Evolutionary conservation across 2,888 invertebrate genomes (phyloP).

Genomic region (Mystacides longicornis): DNA sequence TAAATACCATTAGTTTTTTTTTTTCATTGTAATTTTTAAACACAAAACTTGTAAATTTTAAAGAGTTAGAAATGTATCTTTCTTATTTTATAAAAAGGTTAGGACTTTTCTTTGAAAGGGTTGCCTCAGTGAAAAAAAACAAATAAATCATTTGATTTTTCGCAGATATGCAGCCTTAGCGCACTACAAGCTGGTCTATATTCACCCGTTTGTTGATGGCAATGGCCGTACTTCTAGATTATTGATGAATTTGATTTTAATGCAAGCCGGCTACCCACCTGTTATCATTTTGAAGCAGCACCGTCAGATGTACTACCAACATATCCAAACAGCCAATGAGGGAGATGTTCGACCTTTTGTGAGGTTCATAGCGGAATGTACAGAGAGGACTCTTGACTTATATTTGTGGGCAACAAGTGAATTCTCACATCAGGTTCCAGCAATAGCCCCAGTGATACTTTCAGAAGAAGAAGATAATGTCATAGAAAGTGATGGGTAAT

Average conservation of each 20-base stretch:
- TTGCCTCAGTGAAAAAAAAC: neutral
- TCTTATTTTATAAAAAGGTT: neutral
- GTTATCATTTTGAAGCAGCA: slow-evolving; percentile 89
- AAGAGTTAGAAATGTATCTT: neutral
- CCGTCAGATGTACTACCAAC: slow-evolving; percentile 77
- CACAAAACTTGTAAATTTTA: neutral
- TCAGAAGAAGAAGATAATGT: slow-evolving; percentile 32
- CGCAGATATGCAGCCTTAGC: slow-evolving; percentile 86
- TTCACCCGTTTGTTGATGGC: slow-evolving; percentile 96
- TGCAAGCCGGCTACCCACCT: slow-evolving; percentile 94
- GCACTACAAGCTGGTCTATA: slow-evolving; percentile 93
- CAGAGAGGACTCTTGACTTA: slow-evolving; percentile 80
- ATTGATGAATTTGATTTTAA: slow-evolving; percentile 91
- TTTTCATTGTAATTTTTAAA: neutral
- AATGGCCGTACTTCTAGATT: slow-evolving; percentile 93
- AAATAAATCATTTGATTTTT: slow-evolving; percentile 5
- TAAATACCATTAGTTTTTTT: neutral
- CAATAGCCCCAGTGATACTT: slow-evolving; percentile 49
- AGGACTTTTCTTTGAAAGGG: neutral
- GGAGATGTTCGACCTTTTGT: slow-evolving; percentile 95
- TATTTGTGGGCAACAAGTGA: slow-evolving; percentile 80
- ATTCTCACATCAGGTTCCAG: slow-evolving; percentile 59
- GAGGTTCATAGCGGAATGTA: slow-evolving; percentile 89
- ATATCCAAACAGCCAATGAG: slow-evolving; percentile 82
- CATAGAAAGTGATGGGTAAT: neutral